Base-by-base conservation (phyloP, 2,113 vertebrate genomes). In the Felis chaus region DNA sequence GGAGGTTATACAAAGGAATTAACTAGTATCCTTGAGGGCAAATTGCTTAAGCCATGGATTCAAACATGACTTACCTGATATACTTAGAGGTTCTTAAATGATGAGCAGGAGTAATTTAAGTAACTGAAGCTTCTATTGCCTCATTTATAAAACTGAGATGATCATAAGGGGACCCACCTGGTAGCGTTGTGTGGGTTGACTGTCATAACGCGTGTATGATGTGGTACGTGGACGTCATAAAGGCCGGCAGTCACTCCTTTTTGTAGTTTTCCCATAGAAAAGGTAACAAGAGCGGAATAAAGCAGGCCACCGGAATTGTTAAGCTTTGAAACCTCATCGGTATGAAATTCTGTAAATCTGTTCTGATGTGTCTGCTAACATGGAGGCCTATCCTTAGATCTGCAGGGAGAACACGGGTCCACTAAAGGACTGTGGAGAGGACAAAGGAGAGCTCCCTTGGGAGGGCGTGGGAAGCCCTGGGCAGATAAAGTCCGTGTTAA, bases 201-300 rank as follows among this genome's bases (percentile, higher is more conserved):
- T n/a, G 3, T 71, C 45, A 29, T 13, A 7, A 12, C 4, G 19
- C 61, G 0, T 14, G 7, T 57, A 3, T 53, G n/a, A 36, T 18
- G 1, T 1, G 19, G 25, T 27, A 6, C 6, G 0, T 57, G 39
- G 39, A 10, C 1, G 0, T 8, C 7, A 10, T 41, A 33, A 33
- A 93, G 71, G 14, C 48, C 7, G 1, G 69, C 48, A 5, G 0
- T 55, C 36, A 1, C 76, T 25, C 55, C 39, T 36, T 39, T 76
- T 5, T 80, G 39, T 73, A 29, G 36, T 9, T 65, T 83, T 95
- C 36, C 39, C 33, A 39, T 13, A 36, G n/a, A 31, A 86, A 78
- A 50, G 11, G 53, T 66, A 31, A 21, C 39, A 36, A 78, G 45
- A 68, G 61, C 65, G 45, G 48, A 81, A n/a, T 48, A 93, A 57